These are phyloP conservation scores for Aspiorhynchus laticeps DNA, from an alignment of 2,113 vertebrate species.

Conservation along the genomic window DNA sequence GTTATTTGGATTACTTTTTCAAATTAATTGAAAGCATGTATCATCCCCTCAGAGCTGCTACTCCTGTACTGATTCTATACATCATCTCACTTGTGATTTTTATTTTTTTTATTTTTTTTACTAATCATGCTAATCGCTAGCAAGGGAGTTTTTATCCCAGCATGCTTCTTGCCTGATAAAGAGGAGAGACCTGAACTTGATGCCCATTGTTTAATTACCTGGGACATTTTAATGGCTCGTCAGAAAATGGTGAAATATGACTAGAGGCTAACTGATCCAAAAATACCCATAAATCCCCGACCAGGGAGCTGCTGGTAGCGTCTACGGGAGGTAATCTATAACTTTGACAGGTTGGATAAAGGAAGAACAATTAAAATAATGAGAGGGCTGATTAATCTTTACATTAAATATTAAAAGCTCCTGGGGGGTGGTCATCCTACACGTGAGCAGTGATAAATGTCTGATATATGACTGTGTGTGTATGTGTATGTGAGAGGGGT, in stretches of 20 bases:
- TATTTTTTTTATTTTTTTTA: slow-evolving; percentile 24
- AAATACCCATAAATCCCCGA: slow-evolving; percentile 65
- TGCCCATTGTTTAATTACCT: slow-evolving; percentile 62
- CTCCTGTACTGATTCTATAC: slow-evolving; percentile 18
- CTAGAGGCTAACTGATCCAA: slow-evolving; percentile 64
- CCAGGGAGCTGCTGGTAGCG: slow-evolving; percentile 56
- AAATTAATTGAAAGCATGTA: neutral
- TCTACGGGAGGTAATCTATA: slow-evolving; percentile 63
- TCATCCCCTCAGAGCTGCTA: slow-evolving; percentile 16
- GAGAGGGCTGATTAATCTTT: slow-evolving; percentile 67
- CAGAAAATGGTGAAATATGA: slow-evolving; percentile 64
- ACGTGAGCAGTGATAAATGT: slow-evolving; percentile 59
- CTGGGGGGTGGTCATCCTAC: slow-evolving; percentile 58
- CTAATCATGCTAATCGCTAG: slow-evolving; percentile 51
- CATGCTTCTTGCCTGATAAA: slow-evolving; percentile 49
- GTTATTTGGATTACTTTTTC: neutral
- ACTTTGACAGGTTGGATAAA: slow-evolving; percentile 60
- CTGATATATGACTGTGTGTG: slow-evolving; percentile 49
- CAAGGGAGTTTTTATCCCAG: slow-evolving; percentile 51
- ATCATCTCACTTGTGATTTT: slow-evolving; percentile 27
- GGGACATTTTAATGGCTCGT: slow-evolving; percentile 64
- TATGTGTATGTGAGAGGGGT: neutral
- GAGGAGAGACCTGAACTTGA: slow-evolving; percentile 50
- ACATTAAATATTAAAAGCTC: slow-evolving; percentile 66
- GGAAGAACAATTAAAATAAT: slow-evolving; percentile 68